These are phyloP conservation scores for Drosophila virilis DNA, from an alignment of 1,140 invertebrate species.

Conservation along the genomic window DNA sequence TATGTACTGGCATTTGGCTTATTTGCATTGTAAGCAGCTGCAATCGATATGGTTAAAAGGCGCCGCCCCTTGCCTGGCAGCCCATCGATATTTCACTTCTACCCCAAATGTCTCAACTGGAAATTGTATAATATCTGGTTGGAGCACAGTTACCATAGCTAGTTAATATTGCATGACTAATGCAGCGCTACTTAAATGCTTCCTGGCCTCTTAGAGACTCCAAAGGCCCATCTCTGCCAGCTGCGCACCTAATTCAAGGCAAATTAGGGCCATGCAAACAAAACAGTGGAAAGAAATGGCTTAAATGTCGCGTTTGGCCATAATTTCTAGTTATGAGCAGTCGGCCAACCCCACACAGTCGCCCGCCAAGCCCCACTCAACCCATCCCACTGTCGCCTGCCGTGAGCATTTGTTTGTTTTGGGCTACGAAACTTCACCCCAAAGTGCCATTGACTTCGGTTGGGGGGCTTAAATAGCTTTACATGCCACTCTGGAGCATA, in stretches of 20 bases:
- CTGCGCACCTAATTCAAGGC: conserved; percentile 20
- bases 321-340: conserved; percentile 74
- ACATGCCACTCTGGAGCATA: conserved; percentile 64
- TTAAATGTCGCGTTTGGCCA: conserved; percentile 80
- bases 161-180: conserved; percentile 72
- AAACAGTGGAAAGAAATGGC: conserved; percentile 66
- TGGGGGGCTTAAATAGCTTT: conserved; percentile 73
- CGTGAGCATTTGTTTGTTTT: conserved; percentile 72
- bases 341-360: not conserved
- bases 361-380: not conserved
- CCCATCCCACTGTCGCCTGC: not conserved
- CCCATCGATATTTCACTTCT: conserved; percentile 11
- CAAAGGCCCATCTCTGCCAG: not conserved
- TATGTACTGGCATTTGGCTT: conserved; percentile 31
- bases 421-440: conserved; percentile 53
- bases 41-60: conserved; percentile 52
- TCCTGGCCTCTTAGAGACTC: conserved; percentile 9
- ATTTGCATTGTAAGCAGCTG: conserved; percentile 59
- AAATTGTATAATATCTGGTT: conserved; percentile 58
- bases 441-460: conserved; percentile 49
- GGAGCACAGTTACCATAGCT: conserved; percentile 22
- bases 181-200: conserved; percentile 30
- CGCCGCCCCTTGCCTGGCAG: not conserved
- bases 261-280: conserved; percentile 76
- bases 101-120: conserved; percentile 16